Base-by-base conservation (phyloP, 2,113 vertebrate genomes). In the Tupaia tana region DNA sequence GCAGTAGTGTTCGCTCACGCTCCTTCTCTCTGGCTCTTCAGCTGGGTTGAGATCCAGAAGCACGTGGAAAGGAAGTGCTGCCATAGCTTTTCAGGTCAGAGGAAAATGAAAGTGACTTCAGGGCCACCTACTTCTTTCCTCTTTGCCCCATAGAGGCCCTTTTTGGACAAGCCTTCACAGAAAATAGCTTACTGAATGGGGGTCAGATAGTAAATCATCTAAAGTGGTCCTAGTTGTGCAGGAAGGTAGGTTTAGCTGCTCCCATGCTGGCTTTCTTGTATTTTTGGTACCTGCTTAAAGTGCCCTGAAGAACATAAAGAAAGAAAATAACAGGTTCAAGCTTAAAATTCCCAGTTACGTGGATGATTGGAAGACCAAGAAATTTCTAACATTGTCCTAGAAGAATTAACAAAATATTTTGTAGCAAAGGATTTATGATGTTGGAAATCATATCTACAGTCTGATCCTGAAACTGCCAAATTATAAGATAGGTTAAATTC, bases 301-400 rank as follows among this genome's bases (percentile, higher is more conserved):
- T 70, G 66, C 9, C n/a, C 74, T 74, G 69, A 24, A 75, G 43
- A 94, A 90, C 22, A 71, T 52, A 77, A 91, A 79, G 70, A 94
- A 94, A 73, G 86, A 79, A 92, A 93, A 71, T 52, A 71, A 52
- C 3, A 79, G 7, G 2, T 24, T 89, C 52, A 86, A 27, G 43
- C 59, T 90, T 92, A 75, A 92, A 85, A 86, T 93, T 93, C 27
- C 95, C 18, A 86, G 52, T 29, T 89, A 43, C 77, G 10, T 86
- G 20, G 31, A 54, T 71, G 56, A 86, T 31, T 56, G 85, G 86
- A 92, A 86, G 10, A 84, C 34, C 22, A 85, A 96, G 18, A 85
- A 22, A 85, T 66, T 85, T 88, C 56, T 56, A 84, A 87, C 7
- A 29, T 77, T 89, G 24, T 83, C 31, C 54, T 52, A n/a, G 56